phyloP scores from a whole-genome alignment of 1,140 invertebrate species.

The Lordiphosa mommai region DNA sequence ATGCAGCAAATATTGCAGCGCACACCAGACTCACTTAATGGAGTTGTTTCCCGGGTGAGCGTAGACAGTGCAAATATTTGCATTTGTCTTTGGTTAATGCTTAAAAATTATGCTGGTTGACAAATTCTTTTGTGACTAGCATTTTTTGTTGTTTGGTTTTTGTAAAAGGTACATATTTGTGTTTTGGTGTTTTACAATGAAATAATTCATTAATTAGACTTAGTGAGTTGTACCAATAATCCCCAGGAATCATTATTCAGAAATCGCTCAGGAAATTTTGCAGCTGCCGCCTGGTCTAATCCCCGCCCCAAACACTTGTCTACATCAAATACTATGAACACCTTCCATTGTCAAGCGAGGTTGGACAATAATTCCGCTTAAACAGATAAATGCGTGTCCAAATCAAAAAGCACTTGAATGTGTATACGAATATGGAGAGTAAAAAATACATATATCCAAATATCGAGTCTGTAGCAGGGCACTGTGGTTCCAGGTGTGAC shows the following conservation, averaged over 20 bases:
- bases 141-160: slow-evolving; percentile 14
- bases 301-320: slow-evolving; percentile 28
- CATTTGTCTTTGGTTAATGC: slow-evolving; percentile 51
- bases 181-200: slow-evolving; percentile 13
- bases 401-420: slow-evolving; percentile 67
- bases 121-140: slow-evolving; percentile 41
- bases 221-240: slow-evolving; percentile 24
- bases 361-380: slow-evolving; percentile 72
- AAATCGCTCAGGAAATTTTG: slow-evolving; percentile 23
- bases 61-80: slow-evolving; percentile 69
- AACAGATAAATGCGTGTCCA: slow-evolving; percentile 61
- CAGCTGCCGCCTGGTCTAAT: slow-evolving; percentile 28
- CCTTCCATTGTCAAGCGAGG: slow-evolving; percentile 37
- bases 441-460: slow-evolving; percentile 11
- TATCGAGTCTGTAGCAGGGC: neutral
- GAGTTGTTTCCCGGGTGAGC: slow-evolving; percentile 52
- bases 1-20: slow-evolving; percentile 39
- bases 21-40: slow-evolving; percentile 40
- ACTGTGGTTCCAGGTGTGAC: neutral
- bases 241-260: slow-evolving; percentile 6
- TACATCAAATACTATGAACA: slow-evolving; percentile 25
- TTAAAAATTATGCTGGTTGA: slow-evolving; percentile 76
- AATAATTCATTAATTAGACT: slow-evolving; percentile 71
- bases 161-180: too few relatives aligned
- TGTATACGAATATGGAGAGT: neutral